Percentiles rank a stretch among this genome's conserved stretches.
phyloP scores from a whole-genome alignment of 2,888 invertebrate species.

The Parelbella ahira region DNA sequence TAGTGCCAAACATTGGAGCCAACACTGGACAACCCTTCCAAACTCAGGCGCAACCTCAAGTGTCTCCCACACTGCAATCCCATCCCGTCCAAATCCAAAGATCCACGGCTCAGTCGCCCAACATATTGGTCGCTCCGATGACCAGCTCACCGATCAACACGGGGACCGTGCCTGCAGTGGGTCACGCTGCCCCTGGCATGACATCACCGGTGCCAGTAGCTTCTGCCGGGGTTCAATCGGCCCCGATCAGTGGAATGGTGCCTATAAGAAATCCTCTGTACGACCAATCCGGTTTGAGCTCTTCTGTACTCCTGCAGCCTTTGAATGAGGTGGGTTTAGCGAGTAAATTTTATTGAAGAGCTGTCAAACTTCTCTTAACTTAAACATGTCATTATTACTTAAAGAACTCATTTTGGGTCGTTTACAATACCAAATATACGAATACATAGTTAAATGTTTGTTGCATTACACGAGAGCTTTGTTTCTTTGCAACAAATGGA shows the following conservation, averaged over 20 bases:
- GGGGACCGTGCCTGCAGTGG: constrained; percentile 40
- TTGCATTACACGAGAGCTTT: too few relatives aligned
- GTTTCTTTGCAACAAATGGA: too few relatives aligned
- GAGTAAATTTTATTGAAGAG: too few relatives aligned
- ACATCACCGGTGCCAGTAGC: constrained; percentile 38
- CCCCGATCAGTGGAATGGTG: constrained; percentile 57
- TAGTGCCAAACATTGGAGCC: constrained; percentile 3
- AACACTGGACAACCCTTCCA: constrained; percentile 5
- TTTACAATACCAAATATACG: too few relatives aligned
- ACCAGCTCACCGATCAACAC: constrained; percentile 48
- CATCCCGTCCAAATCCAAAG: constrained; percentile 34
- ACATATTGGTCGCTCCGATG: constrained; percentile 32
- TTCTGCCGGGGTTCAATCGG: constrained; percentile 27
- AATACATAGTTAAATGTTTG: too few relatives aligned
- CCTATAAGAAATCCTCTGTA: constrained; percentile 67
- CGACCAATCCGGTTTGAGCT: constrained; percentile 62
- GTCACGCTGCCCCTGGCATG: too few relatives aligned
- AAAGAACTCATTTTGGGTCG: too few relatives aligned
- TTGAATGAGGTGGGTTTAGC: constrained; percentile 69
- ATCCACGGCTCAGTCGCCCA: constrained; percentile 34
- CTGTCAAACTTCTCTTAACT: too few relatives aligned
- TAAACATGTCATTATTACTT: too few relatives aligned
- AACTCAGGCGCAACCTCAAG: constrained; percentile 14
- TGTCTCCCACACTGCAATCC: constrained; percentile 8
- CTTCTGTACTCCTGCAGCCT: constrained; percentile 66